Evolutionary conservation across 2,113 vertebrate genomes (phyloP).

Genomic region (Silurus glanis): DNA sequence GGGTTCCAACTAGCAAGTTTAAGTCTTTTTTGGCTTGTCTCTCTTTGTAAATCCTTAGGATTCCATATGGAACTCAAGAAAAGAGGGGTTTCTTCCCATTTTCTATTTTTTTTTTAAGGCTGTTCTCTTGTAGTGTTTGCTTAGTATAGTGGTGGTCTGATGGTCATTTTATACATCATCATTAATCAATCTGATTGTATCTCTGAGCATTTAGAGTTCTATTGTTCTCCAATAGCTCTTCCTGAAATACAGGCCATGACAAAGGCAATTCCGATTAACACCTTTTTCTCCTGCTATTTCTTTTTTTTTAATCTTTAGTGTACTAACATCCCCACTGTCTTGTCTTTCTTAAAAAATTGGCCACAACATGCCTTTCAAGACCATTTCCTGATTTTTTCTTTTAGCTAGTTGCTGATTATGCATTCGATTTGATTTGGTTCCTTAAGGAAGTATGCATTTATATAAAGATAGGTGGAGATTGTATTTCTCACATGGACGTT

Average conservation of each 20-base stretch:
- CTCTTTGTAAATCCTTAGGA: neutral
- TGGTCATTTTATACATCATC: neutral
- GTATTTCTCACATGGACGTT: neutral
- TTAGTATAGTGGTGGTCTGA: neutral
- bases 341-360: neutral
- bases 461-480: neutral
- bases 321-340: neutral
- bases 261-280: neutral
- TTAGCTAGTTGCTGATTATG: neutral
- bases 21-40: neutral
- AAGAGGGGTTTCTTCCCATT: neutral
- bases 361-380: neutral
- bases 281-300: neutral
- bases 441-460: neutral
- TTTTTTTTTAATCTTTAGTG: neutral
- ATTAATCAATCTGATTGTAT: neutral
- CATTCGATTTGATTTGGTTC: neutral
- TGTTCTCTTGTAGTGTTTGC: neutral
- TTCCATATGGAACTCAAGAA: neutral
- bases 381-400: neutral
- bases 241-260: neutral
- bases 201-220: neutral
- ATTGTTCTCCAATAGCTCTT: neutral
- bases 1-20: neutral
- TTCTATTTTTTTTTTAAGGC: neutral